Conservation (phyloP, 2,113 vertebrate genomes). For the Gambusia holbrooki region DNA sequence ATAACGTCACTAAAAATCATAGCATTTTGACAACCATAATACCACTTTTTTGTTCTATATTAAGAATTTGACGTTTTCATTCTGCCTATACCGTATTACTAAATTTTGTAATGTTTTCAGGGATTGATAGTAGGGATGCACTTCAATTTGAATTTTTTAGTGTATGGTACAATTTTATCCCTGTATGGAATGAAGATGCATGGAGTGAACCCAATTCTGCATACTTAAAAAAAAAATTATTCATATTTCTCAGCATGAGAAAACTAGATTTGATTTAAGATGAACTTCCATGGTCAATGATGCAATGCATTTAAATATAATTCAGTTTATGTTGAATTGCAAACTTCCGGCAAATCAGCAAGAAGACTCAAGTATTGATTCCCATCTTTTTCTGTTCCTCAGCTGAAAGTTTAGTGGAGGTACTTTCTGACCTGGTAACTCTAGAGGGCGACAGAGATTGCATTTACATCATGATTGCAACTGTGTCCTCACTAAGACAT, state of each 20-base stretch:
- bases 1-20: no score
- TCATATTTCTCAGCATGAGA: no score
- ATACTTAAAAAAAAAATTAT: no score
- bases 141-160: no score
- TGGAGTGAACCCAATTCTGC: no score
- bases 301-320: background rate
- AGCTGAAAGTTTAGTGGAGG: background rate
- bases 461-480: background rate
- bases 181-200: no score
- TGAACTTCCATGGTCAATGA: no score
- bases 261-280: no score
- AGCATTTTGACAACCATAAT: no score
- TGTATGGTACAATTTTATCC: no score
- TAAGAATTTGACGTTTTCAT: background rate
- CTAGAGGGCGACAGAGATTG: constrained; percentile 69
- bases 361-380: background rate
- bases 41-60: background rate
- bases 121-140: no score
- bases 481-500: background rate
- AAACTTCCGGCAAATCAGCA: background rate
- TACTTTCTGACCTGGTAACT: constrained; percentile 17
- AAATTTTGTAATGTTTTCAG: background rate
- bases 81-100: background rate
- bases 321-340: background rate
- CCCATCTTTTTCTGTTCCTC: background rate